phyloP scores from a whole-genome alignment of 1,140 invertebrate species.

The Euschistus heros region DNA sequence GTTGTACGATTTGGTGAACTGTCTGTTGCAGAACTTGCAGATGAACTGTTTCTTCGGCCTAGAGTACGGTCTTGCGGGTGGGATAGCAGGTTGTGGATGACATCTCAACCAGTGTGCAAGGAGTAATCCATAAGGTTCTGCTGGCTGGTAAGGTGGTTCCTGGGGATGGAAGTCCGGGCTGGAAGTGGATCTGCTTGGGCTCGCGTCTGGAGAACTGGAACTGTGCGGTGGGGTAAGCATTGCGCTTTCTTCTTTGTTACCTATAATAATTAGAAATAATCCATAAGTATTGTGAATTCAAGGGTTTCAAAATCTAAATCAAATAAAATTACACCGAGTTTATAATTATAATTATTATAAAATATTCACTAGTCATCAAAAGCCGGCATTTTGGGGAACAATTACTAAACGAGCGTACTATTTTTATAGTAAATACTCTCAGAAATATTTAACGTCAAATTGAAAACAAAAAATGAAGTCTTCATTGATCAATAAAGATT shows the following conservation, averaged over 20 bases:
- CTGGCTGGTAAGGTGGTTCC: background rate
- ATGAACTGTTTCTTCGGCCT: constrained; percentile 59
- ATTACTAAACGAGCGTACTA: too few species aligned
- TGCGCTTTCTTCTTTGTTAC: constrained; percentile 16
- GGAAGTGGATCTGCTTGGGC: constrained; percentile 6
- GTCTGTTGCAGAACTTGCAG: constrained; percentile 92
- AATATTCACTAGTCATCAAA: too few species aligned
- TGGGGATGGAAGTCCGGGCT: background rate
- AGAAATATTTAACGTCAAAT: too few species aligned
- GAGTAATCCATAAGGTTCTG: constrained; percentile 24
- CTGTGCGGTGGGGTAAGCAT: constrained; percentile 22
- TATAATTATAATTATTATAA: too few species aligned
- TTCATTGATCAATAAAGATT: too few species aligned
- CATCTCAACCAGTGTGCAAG: constrained; percentile 28
- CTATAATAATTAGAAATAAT: too few species aligned
- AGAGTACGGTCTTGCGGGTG: constrained; percentile 31
- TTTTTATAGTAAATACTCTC: too few species aligned
- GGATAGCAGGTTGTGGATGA: background rate
- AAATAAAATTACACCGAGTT: too few species aligned
- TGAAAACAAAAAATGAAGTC: too few species aligned
- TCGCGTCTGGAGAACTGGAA: constrained; percentile 13
- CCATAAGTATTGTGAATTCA: too few species aligned
- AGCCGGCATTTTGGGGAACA: too few species aligned
- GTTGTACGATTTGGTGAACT: constrained; percentile 98
- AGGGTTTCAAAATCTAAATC: too few species aligned